Base-by-base conservation (phyloP, 2,797 vertebrate genomes). In the Urosaurus nigricauda region DNA sequence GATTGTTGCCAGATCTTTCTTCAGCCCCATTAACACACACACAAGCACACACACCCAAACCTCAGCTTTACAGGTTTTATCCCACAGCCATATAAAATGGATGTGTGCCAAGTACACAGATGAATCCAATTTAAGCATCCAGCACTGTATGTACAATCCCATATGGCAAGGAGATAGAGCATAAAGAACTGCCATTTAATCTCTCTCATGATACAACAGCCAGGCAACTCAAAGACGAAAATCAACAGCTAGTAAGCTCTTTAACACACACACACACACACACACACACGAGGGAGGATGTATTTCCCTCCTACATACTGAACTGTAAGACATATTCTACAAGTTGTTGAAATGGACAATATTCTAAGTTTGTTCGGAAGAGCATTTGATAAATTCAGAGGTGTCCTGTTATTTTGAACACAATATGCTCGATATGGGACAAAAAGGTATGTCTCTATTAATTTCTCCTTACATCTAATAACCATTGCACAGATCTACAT, bases 51-150 rank as follows among this genome's bases (percentile, higher is more conserved):
- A 53, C 47, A 19, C 9, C 11, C 85, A 29, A 26, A 1, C 35
- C 53, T 79, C n/a, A 75, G 79, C 2, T 86, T 65, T 82, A 77
- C 58, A 86, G 35, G 35, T 82, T 86, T 89, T 86, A 68, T 75
- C 71, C 73, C 79, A 77, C 47, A 5, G 79, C 71, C 84, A 40
- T 81, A 89, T 86, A 86, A 77, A 53, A 35, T 86, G 84, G 88
- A 70, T 77, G 29, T n/a, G n/a, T 77, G 88, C 88, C 88, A 89
- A 89, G 47, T 35, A 86, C 71, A 75, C 88, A 82, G 88, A 89
- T 86, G 79, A 89, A 86, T 86, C 84, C 88, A 86, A 82, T 89
- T 89, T 86, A 82, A 75, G 70, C 84, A 82, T 86, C 84, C 43
- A 77, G 35, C 71, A 56, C 12, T 65, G 26, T 82, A 82, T 53